Evolutionary conservation across 2,797 vertebrate species (phyloP), one percentile per base, ranked within the genome.

Genomic region (Muscicapa comitata): DNA sequence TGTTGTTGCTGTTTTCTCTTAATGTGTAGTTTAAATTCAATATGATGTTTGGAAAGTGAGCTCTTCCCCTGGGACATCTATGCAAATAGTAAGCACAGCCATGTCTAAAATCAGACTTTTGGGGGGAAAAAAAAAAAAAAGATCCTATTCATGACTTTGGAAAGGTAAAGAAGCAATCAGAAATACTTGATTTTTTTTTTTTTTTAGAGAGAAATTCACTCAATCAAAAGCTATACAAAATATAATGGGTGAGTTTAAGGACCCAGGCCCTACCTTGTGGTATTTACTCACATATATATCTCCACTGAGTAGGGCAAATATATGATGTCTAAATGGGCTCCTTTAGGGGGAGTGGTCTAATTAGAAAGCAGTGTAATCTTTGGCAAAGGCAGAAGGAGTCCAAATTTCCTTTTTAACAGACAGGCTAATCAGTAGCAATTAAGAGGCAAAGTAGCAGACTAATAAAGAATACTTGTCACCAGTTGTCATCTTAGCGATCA

Each of bases 401-500:
- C 87, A 86, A 94, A 96, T 96, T 86, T 86, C 68, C 73, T 88
- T 85, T 92, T 74, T 93, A 96, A 87, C 58, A 79, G 94, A 65
- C 90, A 91, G 76, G 75, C 80, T 97, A 95, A 97, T 97, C 97
- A 96, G 95, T 87, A 96, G 97, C 98, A 98, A 99, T 99, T 99
- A 99, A 98, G 98, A 98, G 96, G 97, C 98, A 96, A 98, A 98
- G 98, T 98, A 98, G 97, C 98, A 98, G 98, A 98, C 98, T 98
- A 98, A 98, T 98, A 97, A 98, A 98, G 97, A 97, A 97, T 98
- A 97, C 97, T 98, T 98, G 98, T 98, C 98, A 98, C 98, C 98
- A 98, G 98, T 99, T 98, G 97, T 98, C 98, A 98, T 97, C 97
- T 98, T 97, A 96, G 98, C 98, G 98, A 99, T 99, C 98, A 98